These are phyloP conservation scores for Pheosia tremula DNA, from an alignment of 2,888 invertebrate species.

Conservation along the genomic window DNA sequence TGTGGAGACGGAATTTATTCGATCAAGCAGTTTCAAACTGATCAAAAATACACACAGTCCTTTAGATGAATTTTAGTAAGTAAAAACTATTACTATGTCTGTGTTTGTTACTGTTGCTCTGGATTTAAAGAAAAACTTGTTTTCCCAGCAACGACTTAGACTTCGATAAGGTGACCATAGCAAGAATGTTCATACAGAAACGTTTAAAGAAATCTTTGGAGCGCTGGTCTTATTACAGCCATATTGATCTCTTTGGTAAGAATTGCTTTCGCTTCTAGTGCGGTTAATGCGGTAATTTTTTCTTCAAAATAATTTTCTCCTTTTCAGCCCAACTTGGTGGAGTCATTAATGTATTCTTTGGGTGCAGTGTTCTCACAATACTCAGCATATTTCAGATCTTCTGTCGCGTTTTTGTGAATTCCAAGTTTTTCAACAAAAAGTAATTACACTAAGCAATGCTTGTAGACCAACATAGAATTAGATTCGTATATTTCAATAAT, in stretches of 20 bases:
- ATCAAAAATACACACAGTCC: slow-evolving; percentile 20
- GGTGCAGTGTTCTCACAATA: slow-evolving; percentile 67
- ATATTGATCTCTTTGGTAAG: slow-evolving; percentile 57
- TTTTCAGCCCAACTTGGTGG: slow-evolving; percentile 72
- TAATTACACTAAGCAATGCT: not conserved
- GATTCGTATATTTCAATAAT: too few relatives aligned
- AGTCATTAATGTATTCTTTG: slow-evolving; percentile 69
- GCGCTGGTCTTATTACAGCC: slow-evolving; percentile 45
- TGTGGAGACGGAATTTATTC: slow-evolving; percentile 26
- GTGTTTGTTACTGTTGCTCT: not conserved
- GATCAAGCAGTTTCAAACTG: slow-evolving; percentile 34
- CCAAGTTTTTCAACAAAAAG: not conserved
- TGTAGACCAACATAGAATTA: too few relatives aligned
- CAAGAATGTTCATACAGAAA: slow-evolving; percentile 45
- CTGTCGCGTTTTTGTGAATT: slow-evolving; percentile 15
- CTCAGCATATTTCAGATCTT: slow-evolving; percentile 52
- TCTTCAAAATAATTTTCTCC: not conserved
- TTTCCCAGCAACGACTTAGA: slow-evolving; percentile 49
- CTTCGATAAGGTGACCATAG: slow-evolving; percentile 47
- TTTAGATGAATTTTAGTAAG: slow-evolving; percentile 62
- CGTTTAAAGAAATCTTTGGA: slow-evolving; percentile 34
- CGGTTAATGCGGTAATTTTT: not conserved
- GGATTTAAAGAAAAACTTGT: too few relatives aligned
- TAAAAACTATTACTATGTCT: slow-evolving; percentile 5
- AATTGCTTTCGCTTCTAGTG: not conserved